These are phyloP conservation scores for Wiebesia pumilae DNA, from an alignment of 1,140 invertebrate genomes.

Conservation along the genomic window DNA sequence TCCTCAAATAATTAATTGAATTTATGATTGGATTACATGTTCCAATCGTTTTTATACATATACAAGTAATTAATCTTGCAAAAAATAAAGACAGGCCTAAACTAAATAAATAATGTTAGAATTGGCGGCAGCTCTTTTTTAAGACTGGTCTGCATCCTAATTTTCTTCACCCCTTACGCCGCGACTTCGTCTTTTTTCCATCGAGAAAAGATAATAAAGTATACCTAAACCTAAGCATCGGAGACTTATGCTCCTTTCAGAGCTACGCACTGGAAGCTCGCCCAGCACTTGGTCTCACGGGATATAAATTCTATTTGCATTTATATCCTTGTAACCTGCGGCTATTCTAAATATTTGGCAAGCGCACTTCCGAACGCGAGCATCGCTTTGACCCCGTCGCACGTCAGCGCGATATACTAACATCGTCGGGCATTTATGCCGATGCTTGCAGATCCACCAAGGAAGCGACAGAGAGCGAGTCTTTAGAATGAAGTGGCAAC, in stretches of 20 bases:
- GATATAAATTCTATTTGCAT: no score
- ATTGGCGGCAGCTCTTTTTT: constrained; percentile 31
- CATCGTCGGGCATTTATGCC: not conserved
- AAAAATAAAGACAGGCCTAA: not conserved
- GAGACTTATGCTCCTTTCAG: no score
- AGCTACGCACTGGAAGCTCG: no score
- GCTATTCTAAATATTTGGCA: no score
- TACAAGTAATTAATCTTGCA: not conserved
- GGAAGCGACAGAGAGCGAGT: not conserved
- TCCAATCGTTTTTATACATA: not conserved
- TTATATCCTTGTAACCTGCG: no score
- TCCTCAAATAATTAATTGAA: constrained; percentile 22
- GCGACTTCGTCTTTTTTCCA: no score
- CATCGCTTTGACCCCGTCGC: not conserved
- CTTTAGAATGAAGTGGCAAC: constrained; percentile 4
- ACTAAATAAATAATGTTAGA: not conserved
- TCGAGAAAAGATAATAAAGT: no score
- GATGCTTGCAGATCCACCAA: constrained; percentile 7
- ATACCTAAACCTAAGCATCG: no score
- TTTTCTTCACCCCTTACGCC: not conserved
- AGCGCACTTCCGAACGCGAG: no score
- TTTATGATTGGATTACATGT: constrained; percentile 10
- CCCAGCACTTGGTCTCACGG: no score
- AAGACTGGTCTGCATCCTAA: constrained; percentile 40
- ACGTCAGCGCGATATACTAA: not conserved